A percentile compares a stretch with the other conserved stretches of the same genome.
Evolutionary conservation across 2,888 invertebrate species (phyloP).

Genomic region (Ectemnius continuus): DNA sequence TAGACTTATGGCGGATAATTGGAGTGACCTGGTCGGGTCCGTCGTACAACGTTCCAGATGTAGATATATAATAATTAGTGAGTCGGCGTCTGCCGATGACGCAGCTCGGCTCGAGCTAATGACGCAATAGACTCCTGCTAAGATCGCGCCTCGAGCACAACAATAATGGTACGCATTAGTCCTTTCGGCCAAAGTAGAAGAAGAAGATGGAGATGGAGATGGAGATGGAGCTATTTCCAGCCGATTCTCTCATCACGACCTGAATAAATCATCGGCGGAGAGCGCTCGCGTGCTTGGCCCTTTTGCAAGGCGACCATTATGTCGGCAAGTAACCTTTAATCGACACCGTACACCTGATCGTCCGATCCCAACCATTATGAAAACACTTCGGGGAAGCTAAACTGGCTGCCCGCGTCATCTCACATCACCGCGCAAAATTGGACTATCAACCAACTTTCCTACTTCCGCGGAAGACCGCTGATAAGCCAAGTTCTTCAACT

Average conservation of each 20-base stretch:
- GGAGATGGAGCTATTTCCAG: constrained; percentile 39
- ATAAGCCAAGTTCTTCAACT: no score
- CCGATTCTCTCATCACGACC: constrained; percentile 35
- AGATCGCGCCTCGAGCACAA: constrained; percentile 1
- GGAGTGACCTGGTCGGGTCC: no score
- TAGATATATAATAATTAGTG: constrained; percentile 60
- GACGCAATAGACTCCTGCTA: no score
- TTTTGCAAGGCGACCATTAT: constrained; percentile 27
- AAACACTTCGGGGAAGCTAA: constrained; percentile 9
- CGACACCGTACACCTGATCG: no score
- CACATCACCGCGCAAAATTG: no score
- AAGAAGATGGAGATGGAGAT: constrained; percentile 38
- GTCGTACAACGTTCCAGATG: neutral
- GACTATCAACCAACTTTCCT: no score
- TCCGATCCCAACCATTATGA: constrained; percentile 25
- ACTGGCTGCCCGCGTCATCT: no score
- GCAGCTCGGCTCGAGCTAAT: constrained; percentile 14
- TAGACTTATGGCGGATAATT: no score
- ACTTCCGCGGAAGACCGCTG: no score
- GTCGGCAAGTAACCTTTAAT: constrained; percentile 41
- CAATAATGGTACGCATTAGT: neutral
- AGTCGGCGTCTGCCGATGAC: constrained; percentile 58
- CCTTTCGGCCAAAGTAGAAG: neutral
- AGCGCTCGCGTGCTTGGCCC: constrained; percentile 28
- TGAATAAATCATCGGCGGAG: constrained; percentile 44